phyloP scores from a whole-genome alignment of 1,140 invertebrate species.

The Meloidogyne exigua region DNA sequence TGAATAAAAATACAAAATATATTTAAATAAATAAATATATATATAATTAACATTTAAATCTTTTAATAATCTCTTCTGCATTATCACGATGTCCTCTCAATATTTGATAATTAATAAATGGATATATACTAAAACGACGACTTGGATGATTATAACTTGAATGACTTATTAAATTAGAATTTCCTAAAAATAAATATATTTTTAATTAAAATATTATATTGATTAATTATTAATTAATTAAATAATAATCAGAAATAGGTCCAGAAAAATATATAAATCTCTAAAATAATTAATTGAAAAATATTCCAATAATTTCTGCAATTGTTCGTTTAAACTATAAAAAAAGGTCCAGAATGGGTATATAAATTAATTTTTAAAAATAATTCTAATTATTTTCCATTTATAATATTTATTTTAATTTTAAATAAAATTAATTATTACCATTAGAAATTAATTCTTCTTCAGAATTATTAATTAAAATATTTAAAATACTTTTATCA shows the following conservation, averaged over 20 bases:
- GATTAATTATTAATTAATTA: neutral
- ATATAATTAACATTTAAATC: slow-evolving; percentile 2
- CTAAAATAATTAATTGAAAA: too few relatives aligned
- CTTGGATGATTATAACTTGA: neutral
- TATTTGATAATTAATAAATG: neutral
- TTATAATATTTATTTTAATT: too few relatives aligned
- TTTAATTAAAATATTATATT: too few relatives aligned
- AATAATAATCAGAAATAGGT: neutral
- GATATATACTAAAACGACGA: neutral
- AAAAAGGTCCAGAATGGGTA: too few relatives aligned
- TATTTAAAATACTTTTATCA: slow-evolving; percentile 1
- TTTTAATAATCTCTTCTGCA: neutral
- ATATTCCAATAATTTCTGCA: too few relatives aligned
- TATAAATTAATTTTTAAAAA: too few relatives aligned
- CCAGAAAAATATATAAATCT: neutral
- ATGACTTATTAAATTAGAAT: neutral
- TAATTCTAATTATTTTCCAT: too few relatives aligned
- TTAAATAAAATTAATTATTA: too few relatives aligned
- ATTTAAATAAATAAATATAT: neutral
- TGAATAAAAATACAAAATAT: neutral
- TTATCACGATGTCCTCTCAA: neutral
- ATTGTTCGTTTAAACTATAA: too few relatives aligned
- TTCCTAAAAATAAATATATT: too few relatives aligned
- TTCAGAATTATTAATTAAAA: slow-evolving; percentile 3
- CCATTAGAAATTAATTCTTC: neutral